phyloP scores from a whole-genome alignment of 2,113 vertebrate genomes.

The Phyllopteryx taeniolatus region DNA sequence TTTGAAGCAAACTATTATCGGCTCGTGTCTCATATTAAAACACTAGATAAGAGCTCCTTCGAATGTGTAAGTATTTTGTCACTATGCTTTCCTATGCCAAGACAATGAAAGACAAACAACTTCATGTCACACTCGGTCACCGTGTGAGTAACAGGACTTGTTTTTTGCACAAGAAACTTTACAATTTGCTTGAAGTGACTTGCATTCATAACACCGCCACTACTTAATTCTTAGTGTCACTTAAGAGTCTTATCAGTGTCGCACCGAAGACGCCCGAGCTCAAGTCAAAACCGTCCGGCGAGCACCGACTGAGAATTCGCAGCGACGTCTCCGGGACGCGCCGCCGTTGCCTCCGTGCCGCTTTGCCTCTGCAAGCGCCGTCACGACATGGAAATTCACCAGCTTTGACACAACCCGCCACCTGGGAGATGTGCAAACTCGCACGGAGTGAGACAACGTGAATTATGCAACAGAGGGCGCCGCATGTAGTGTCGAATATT shows the following conservation, averaged over 20 bases:
- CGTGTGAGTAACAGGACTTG: neutral
- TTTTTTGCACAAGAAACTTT: neutral
- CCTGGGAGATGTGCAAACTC: slow-evolving; percentile 12
- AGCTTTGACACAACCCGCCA: slow-evolving; percentile 16
- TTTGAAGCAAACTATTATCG: too few species aligned
- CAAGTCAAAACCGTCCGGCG: slow-evolving; percentile 19
- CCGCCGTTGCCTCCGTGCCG: slow-evolving; percentile 12
- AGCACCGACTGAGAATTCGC: slow-evolving; percentile 5
- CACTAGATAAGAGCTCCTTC: too few species aligned
- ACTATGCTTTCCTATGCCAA: too few species aligned
- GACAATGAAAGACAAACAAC: neutral
- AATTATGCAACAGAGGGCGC: slow-evolving; percentile 18
- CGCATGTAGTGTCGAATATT: slow-evolving; percentile 7
- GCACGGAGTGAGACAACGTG: slow-evolving; percentile 2
- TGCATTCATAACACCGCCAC: neutral
- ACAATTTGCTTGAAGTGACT: neutral
- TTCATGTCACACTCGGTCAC: neutral
- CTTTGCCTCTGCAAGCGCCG: slow-evolving; percentile 7
- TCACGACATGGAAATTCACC: slow-evolving; percentile 32
- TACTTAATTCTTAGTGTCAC: slow-evolving; percentile 20
- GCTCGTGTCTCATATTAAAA: too few species aligned
- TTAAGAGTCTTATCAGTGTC: slow-evolving; percentile 25
- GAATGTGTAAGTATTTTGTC: too few species aligned
- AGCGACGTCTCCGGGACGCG: neutral
- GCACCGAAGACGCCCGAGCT: slow-evolving; percentile 33